Evolutionary conservation across 2,888 invertebrate genomes (phyloP).

Genomic region (Drosophila lacicola): DNA sequence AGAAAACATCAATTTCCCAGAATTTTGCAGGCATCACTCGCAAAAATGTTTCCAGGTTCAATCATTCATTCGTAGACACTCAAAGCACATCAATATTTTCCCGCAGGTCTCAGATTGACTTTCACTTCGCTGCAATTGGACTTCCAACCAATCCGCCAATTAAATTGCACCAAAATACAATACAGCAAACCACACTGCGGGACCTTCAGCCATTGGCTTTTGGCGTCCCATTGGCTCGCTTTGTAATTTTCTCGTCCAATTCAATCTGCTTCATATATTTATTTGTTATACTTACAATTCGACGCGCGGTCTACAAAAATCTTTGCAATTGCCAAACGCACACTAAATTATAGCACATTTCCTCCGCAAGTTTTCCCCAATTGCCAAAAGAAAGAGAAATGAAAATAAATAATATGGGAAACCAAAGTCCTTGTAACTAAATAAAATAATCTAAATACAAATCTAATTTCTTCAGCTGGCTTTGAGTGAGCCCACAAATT

Average conservation of each 20-base stretch:
- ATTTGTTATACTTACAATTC: conserved; percentile 36
- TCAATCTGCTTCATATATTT: conserved; percentile 28
- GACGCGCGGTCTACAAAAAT: conserved; percentile 15
- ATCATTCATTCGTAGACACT: background rate
- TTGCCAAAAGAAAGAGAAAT: background rate
- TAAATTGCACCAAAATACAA: background rate
- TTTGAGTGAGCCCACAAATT: conserved; percentile 23
- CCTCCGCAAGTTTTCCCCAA: background rate
- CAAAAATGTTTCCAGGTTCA: conserved; percentile 1
- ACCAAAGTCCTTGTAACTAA: conserved; percentile 9
- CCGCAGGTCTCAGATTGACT: conserved; percentile 1
- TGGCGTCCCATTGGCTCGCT: conserved; percentile 52
- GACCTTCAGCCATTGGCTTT: conserved; percentile 34
- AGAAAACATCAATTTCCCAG: background rate
- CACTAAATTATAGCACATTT: conserved; percentile 41
- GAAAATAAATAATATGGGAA: conserved; percentile 10
- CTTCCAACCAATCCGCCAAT: background rate
- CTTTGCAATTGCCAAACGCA: conserved; percentile 22
- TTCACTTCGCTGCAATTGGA: conserved; percentile 1
- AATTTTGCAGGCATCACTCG: background rate
- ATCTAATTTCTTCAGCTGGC: conserved; percentile 14
- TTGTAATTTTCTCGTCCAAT: conserved; percentile 42
- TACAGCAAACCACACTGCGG: background rate
- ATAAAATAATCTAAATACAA: conserved; percentile 19
- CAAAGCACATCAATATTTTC: conserved; percentile 20